Evolutionary conservation across 2,113 vertebrate species (phyloP), one percentile per base, ranked within the genome.

Genomic region (Merops nubicus): DNA sequence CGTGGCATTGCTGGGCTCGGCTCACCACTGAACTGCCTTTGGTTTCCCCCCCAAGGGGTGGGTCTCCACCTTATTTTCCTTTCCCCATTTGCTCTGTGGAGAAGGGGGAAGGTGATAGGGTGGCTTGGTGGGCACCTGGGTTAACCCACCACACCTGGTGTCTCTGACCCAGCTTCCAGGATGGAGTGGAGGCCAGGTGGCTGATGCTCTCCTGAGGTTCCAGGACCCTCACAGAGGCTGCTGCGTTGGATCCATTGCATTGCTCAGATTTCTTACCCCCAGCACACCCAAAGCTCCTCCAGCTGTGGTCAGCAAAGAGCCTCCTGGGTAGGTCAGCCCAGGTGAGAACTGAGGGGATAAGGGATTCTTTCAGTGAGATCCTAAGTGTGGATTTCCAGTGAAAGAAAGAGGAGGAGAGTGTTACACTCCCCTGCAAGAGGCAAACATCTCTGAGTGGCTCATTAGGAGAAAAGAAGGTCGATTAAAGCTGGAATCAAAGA

Each of bases 401-500:
- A 12, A 38, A 72, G 63, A 31, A 22, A 57, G 34, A 60, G 34
- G 42, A 29, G 47, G 56, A 82, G 64, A 72, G 10, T 8, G 0
- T 31, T 22, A 28, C 18, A 1, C 36, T 36, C 68, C 43, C 4
- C 85, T 93, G 88, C 82, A 85, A 79, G 78, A 72, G 81, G 70
- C 85, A 85, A 94, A 85, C 75, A 43, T 89, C 36, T 29, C 91
- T 6, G 69, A 89, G 93, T 17, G 17, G 77, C 85, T 93, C 87
- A 3, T 93, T 59, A 94, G 82, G 70, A 76, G 90, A n/a, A 57
- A 79, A 91, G 77, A 83, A 91, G 74, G 57, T 20, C n/a, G 38
- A 90, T 93, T 90, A 96, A 90, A 91, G 75, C 78, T 69, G 62
- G 75, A 88, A 85, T 82, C 85, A 85, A 68, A 93, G 78, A 90